Evolutionary conservation across 2,888 invertebrate species (phyloP).

Genomic region (Brachypalpus laphriformis): DNA sequence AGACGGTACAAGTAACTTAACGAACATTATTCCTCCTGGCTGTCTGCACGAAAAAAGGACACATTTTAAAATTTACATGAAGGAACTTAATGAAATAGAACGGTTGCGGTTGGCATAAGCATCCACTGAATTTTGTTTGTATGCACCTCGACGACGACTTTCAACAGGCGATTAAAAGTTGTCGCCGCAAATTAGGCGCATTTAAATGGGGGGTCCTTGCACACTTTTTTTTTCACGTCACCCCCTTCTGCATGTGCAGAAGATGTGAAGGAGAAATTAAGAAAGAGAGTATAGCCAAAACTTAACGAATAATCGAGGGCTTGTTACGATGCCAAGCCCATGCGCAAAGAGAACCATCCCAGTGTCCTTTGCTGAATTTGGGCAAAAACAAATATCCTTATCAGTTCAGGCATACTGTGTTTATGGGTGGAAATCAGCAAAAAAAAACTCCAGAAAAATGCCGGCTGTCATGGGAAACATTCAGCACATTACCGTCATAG

Average conservation of each 20-base stretch:
- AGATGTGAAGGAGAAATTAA: neutral
- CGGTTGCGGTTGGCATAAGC: conserved; percentile 10
- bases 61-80: conserved; percentile 25
- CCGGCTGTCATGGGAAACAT: conserved; percentile 61
- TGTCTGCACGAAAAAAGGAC: conserved; percentile 10
- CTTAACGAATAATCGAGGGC: conserved; percentile 43
- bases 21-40: conserved; percentile 54
- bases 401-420: conserved; percentile 45
- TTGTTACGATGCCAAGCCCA: neutral
- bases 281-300: conserved; percentile 5
- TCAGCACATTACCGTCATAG: conserved; percentile 53
- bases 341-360: conserved; percentile 52
- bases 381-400: conserved; percentile 53
- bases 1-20: conserved; percentile 65
- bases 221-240: conserved; percentile 37
- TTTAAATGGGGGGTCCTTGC: conserved; percentile 61
- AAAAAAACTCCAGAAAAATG: conserved; percentile 30
- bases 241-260: neutral
- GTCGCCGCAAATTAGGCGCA: conserved; percentile 66
- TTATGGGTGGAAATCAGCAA: conserved; percentile 41
- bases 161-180: conserved; percentile 74
- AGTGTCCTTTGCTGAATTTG: conserved; percentile 54
- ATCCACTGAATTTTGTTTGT: conserved; percentile 1
- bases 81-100: conserved; percentile 31
- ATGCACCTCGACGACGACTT: conserved; percentile 34